Percentiles rank a stretch among this genome's conserved stretches.
Evolutionary conservation across 2,888 invertebrate species (phyloP).

Genomic region (Rotaria magnacalcarata): DNA sequence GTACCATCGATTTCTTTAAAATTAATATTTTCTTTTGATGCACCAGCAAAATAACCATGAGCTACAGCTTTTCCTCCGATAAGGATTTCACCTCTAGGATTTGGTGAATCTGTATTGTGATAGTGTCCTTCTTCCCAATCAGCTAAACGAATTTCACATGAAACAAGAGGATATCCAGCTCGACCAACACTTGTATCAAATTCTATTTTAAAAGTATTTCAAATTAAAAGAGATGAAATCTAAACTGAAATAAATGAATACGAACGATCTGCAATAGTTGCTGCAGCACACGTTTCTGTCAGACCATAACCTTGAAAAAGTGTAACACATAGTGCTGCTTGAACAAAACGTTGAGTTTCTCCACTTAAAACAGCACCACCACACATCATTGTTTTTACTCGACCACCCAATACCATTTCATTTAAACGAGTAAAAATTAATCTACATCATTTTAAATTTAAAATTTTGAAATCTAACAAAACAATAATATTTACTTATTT

Average conservation of each 20-base stretch:
- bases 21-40: slow-evolving; percentile 80
- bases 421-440: slow-evolving; percentile 27
- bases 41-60: slow-evolving; percentile 74
- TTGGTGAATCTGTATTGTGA: slow-evolving; percentile 72
- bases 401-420: slow-evolving; percentile 71
- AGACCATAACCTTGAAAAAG: slow-evolving; percentile 90
- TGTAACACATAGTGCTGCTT: slow-evolving; percentile 81
- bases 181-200: slow-evolving; percentile 64
- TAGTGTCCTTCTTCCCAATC: slow-evolving; percentile 79
- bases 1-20: slow-evolving; percentile 71
- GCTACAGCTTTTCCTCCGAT: slow-evolving; percentile 85
- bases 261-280: slow-evolving; percentile 58
- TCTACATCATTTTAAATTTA: background rate
- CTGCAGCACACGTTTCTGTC: slow-evolving; percentile 91
- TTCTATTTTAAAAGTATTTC: background rate
- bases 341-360: slow-evolving; percentile 88
- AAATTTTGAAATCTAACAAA: too few relatives aligned
- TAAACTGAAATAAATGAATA: background rate
- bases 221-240: too few relatives aligned
- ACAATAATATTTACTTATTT: slow-evolving; percentile 56
- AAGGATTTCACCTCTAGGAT: slow-evolving; percentile 78
- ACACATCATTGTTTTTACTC: slow-evolving; percentile 77
- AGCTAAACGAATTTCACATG: slow-evolving; percentile 76
- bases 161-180: slow-evolving; percentile 80
- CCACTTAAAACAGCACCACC: slow-evolving; percentile 93